A percentile compares a stretch with the other conserved stretches of the same genome.
Evolutionary conservation across 2,888 invertebrate genomes (phyloP).

Genomic region (Drosophila engyochracea): DNA sequence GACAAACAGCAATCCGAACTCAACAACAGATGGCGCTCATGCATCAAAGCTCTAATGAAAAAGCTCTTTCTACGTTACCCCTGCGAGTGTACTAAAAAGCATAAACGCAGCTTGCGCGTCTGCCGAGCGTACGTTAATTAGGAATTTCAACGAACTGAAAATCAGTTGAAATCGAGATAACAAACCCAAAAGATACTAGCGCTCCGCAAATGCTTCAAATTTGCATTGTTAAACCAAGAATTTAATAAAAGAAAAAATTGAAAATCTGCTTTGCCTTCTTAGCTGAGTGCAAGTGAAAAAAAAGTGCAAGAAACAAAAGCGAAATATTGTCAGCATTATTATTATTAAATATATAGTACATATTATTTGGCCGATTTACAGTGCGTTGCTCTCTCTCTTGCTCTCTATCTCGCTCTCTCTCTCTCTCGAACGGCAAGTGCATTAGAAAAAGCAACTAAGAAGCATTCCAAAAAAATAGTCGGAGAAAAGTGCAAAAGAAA

Average conservation of each 20-base stretch:
- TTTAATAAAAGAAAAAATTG: constrained; percentile 22
- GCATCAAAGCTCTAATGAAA: not conserved
- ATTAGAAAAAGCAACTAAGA: constrained; percentile 37
- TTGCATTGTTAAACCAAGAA: constrained; percentile 34
- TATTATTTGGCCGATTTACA: constrained; percentile 39
- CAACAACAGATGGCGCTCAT: constrained; percentile 51
- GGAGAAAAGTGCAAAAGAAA: constrained; percentile 43
- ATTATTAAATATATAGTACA: constrained; percentile 37
- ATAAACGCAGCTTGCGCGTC: constrained; percentile 47
- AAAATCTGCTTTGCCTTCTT: constrained; percentile 13
- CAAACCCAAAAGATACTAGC: constrained; percentile 76
- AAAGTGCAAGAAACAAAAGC: constrained; percentile 26
- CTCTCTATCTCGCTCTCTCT: not conserved
- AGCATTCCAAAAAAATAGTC: constrained; percentile 58
- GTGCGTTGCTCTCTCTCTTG: constrained; percentile 25
- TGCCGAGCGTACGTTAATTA: constrained; percentile 74
- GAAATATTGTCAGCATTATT: constrained; percentile 39
- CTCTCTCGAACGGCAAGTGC: constrained; percentile 23
- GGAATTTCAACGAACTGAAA: constrained; percentile 73
- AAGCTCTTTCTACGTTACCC: constrained; percentile 50
- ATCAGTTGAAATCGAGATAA: constrained; percentile 84
- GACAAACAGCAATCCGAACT: not conserved
- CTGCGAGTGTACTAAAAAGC: constrained; percentile 70
- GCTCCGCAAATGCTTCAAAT: constrained; percentile 44
- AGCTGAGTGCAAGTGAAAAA: constrained; percentile 42